Evolutionary conservation across 2,113 vertebrate species (phyloP), one percentile per base, ranked within the genome.

Genomic region (Saiga tatarica): DNA sequence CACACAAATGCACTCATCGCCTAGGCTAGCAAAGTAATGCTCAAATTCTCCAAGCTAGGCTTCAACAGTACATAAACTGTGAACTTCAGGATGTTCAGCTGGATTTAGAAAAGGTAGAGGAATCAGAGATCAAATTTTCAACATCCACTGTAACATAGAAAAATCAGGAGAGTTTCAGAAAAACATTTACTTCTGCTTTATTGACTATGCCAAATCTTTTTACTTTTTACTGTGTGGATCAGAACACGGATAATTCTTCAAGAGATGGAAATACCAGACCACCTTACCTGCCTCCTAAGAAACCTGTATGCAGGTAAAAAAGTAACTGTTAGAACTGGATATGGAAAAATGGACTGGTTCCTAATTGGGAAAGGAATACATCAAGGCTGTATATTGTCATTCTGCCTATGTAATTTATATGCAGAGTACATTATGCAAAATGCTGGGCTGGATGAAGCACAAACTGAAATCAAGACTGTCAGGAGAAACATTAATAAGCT

Each of bases 51-150:
- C n/a, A 71, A 71, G 64, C n/a, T 5, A 36, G 64, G n/a, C n/a
- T 36, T 71, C 17, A 36, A 21, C 17, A 71, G 4, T 71, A 36
- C 17, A 36, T 36, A 21, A 71, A 67, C n/a, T 0, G 0, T 21
- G n/a, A 71, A 71, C 64, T 71, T 36, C 17, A 21, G 17, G 17
- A 71, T 71, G 64, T 71, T 71, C 17, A 36, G 9, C n/a, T 71
- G n/a, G 17, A 36, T 71, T 71, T 71, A 71, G 17, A 36, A 36
- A 71, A 71, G 64, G 64, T 19, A 71, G 64, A 36, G n/a, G 17
- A 67, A 67, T 33, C 64, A 67, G 17, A n/a, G 17, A 67, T 21
- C 33, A 67, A 36, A 36, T 67, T 67, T 21, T 36, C 64, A 67
- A 21, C 17, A 67, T 36, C n/a, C 19, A 36, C 17, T 71, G n/a